Evolutionary conservation across 2,888 invertebrate genomes (phyloP).

Genomic region (Atethmia centrago): DNA sequence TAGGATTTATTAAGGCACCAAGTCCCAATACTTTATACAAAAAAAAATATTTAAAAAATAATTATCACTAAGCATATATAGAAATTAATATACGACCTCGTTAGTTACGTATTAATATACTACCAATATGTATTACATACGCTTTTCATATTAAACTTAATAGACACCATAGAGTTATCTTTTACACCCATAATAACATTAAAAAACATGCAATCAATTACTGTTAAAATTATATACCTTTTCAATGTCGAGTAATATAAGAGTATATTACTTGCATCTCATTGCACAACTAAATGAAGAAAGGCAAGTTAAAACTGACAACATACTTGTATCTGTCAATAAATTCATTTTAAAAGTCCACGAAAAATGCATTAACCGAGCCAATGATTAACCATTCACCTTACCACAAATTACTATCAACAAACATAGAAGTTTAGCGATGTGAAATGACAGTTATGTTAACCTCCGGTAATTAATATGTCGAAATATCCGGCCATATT

Average conservation of each 20-base stretch:
- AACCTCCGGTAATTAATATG: constrained; percentile 48
- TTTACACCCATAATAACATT: constrained; percentile 26
- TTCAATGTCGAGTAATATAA: constrained; percentile 52
- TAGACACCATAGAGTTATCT: constrained; percentile 18
- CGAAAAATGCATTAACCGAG: constrained; percentile 50
- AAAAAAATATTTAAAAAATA: too few relatives aligned
- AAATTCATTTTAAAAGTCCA: constrained; percentile 46
- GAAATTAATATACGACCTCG: constrained; percentile 16
- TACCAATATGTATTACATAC: constrained; percentile 3
- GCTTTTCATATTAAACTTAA: constrained; percentile 24
- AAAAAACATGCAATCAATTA: constrained; percentile 40
- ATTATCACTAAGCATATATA: not conserved
- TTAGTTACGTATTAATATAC: not conserved
- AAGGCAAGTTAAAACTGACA: constrained; percentile 35
- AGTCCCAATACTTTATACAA: too few relatives aligned
- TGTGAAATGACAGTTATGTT: constrained; percentile 49
- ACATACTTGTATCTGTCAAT: constrained; percentile 42
- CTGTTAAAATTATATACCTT: constrained; percentile 42
- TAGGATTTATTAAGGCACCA: too few relatives aligned
- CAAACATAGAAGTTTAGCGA: constrained; percentile 55
- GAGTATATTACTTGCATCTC: constrained; percentile 23
- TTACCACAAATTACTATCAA: constrained; percentile 62
- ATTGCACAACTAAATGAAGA: constrained; percentile 57
- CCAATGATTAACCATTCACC: constrained; percentile 63
- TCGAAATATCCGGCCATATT: constrained; percentile 68